Conservation (phyloP, 2,888 invertebrate species). For the Stramonita haemastoma region DNA sequence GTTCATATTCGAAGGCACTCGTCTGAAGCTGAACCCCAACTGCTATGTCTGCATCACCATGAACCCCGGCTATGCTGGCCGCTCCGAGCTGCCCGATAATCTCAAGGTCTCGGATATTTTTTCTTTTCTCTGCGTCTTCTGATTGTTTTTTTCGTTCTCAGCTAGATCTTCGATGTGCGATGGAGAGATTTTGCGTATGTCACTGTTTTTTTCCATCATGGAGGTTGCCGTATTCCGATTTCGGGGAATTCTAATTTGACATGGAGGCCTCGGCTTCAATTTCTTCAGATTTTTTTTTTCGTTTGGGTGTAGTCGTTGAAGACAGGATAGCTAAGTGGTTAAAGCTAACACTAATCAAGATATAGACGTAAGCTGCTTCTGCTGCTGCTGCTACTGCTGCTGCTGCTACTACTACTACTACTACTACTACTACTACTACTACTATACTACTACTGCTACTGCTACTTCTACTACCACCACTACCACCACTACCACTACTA, state of each 20-base stretch:
- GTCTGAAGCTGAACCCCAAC: slow-evolving; percentile 85
- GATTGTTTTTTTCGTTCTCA: too few species aligned
- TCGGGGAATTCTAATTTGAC: too few species aligned
- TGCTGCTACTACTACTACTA: not conserved
- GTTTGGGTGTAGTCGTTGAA: too few species aligned
- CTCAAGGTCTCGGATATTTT: slow-evolving; percentile 83
- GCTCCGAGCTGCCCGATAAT: slow-evolving; percentile 81
- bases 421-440: not conserved
- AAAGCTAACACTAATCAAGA: too few species aligned
- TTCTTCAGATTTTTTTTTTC: too few species aligned
- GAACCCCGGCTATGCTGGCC: slow-evolving; percentile 79
- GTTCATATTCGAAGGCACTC: slow-evolving; percentile 89
- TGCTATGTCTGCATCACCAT: slow-evolving; percentile 84
- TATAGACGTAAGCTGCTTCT: not conserved
- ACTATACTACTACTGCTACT: slow-evolving; percentile 25
- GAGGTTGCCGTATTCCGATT: too few species aligned
- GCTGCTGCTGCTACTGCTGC: not conserved
- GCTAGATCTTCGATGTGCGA: too few species aligned
- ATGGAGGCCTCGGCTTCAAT: too few species aligned
- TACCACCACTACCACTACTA: not conserved
- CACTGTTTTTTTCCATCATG: too few species aligned
- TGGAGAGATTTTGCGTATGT: too few species aligned
- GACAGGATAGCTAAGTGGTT: too few species aligned
- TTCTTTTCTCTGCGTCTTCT: not conserved
- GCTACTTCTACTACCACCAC: not conserved